Evolutionary conservation across 2,113 vertebrate genomes (phyloP), one percentile per base, ranked within the genome.

Genomic region (Syngnathus scovelli): DNA sequence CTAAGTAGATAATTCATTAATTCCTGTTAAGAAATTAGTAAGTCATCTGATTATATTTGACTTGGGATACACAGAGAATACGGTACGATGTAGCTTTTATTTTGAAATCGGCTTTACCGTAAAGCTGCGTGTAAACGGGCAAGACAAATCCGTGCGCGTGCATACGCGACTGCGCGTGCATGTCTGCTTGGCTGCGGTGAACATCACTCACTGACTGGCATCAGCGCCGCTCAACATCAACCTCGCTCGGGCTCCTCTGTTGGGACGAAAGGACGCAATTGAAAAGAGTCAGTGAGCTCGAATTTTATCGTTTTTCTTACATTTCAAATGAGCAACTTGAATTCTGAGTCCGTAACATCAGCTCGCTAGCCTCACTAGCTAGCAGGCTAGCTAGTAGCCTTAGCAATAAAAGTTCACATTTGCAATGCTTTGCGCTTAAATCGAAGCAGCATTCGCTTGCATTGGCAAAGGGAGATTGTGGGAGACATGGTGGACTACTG

Each of bases 41-140:
- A 19, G n/a, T 18, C 21, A 51, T 51, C 49, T n/a, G n/a, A 16
- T 12, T 12, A 43, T 2, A 43, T 43, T 43, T 43, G 41, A 43
- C 41, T 43, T 43, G 9, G 10, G 12, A 43, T 11, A 13, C 12
- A 43, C 41, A 9, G 9, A 43, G 27, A 33, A 33, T 33, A 33
- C 27, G 27, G 27, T 33, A 33, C 12, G 6, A 49, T 49, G 0
- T 6, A 1, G 58, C 12, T 43, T 15, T 44, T 43, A 43, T 27
- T 62, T 44, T 43, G 61, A 61, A 61, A 43, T 61, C n/a, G 61
- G 12, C n/a, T 8, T 56, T 56, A 56, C 55, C 55, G 27, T 56
- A 56, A 56, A 13, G 23, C 33, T 13, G 55, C 27, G 39, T 43
- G 39, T 62, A 23, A 62, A 44, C 39, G 7, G n/a, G 61, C 21